These are phyloP conservation scores for Drosophila nigricruria DNA, from an alignment of 2,888 invertebrate genomes.

Conservation along the genomic window DNA sequence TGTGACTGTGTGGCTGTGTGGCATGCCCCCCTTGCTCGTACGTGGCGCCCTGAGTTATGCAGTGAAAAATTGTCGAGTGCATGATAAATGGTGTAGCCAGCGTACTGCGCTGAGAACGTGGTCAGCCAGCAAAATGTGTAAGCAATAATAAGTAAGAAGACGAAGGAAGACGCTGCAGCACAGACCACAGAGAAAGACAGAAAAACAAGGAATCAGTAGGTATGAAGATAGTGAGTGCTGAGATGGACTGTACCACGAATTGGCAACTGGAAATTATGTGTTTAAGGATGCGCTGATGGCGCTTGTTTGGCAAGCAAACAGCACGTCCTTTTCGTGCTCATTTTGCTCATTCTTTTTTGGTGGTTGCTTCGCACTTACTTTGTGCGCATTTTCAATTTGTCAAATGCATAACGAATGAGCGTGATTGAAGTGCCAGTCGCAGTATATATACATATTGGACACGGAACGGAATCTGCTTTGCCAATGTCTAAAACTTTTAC, in stretches of 20 bases:
- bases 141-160: constrained; percentile 58
- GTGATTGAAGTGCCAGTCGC: constrained; percentile 76
- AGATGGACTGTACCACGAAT: constrained; percentile 13
- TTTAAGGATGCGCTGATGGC: constrained; percentile 64
- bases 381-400: constrained; percentile 77
- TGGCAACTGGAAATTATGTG: constrained; percentile 56
- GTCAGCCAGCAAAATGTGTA: constrained; percentile 62
- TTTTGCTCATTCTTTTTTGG: constrained; percentile 17
- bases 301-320: constrained; percentile 70
- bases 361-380: constrained; percentile 60
- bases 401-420: constrained; percentile 78
- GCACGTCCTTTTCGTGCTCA: constrained; percentile 48
- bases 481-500: constrained; percentile 33
- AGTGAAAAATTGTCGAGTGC: constrained; percentile 72
- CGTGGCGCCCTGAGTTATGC: constrained; percentile 75
- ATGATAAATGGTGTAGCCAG: constrained; percentile 63
- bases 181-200: constrained; percentile 4
- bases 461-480: constrained; percentile 23
- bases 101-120: constrained; percentile 58
- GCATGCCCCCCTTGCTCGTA: constrained; percentile 25
- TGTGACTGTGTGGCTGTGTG: too few relatives aligned
- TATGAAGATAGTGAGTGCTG: constrained; percentile 16
- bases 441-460: constrained; percentile 22
- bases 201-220: constrained; percentile 15
- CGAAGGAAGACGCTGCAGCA: constrained; percentile 7